phyloP scores from a whole-genome alignment of 2,797 vertebrate species.

The Gymnodraco acuticeps region DNA sequence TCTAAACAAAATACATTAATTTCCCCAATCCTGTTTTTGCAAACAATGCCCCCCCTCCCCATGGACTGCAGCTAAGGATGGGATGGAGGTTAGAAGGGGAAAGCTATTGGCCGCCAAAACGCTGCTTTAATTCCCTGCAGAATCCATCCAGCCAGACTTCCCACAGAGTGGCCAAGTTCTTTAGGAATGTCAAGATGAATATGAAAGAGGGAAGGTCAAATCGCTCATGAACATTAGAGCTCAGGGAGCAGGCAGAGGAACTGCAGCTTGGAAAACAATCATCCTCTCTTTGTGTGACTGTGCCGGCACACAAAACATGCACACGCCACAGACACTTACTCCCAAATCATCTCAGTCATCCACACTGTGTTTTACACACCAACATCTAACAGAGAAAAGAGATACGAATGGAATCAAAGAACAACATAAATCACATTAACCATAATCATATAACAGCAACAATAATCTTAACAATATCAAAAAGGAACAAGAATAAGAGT shows the following conservation, averaged over 20 bases:
- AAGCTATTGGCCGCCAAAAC: slow-evolving; percentile 75
- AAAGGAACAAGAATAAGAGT: slow-evolving; percentile 79
- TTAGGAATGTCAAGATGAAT: slow-evolving; percentile 85
- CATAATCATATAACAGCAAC: slow-evolving; percentile 83
- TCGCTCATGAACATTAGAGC: slow-evolving; percentile 74
- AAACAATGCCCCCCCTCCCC: slow-evolving; percentile 79
- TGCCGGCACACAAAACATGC: slow-evolving; percentile 67
- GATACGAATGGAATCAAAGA: slow-evolving; percentile 81
- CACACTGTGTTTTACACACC: slow-evolving; percentile 68
- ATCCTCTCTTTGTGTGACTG: slow-evolving; percentile 70
- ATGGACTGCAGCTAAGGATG: slow-evolving; percentile 75
- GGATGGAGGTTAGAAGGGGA: slow-evolving; percentile 72
- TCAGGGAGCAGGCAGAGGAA: slow-evolving; percentile 70
- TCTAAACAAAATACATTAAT: slow-evolving; percentile 78
- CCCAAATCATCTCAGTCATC: slow-evolving; percentile 57
- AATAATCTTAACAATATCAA: slow-evolving; percentile 84
- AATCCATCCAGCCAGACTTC: slow-evolving; percentile 82
- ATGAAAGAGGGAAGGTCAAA: slow-evolving; percentile 85
- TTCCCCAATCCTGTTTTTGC: slow-evolving; percentile 80
- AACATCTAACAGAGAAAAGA: slow-evolving; percentile 78
- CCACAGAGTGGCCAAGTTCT: slow-evolving; percentile 84
- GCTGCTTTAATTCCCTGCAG: slow-evolving; percentile 82
- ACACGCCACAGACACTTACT: slow-evolving; percentile 66
- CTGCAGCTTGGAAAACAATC: slow-evolving; percentile 82
- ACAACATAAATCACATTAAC: slow-evolving; percentile 83